These are phyloP conservation scores for Odobenus rosmarus DNA, from an alignment of 2,113 vertebrate genomes.

Conservation along the genomic window DNA sequence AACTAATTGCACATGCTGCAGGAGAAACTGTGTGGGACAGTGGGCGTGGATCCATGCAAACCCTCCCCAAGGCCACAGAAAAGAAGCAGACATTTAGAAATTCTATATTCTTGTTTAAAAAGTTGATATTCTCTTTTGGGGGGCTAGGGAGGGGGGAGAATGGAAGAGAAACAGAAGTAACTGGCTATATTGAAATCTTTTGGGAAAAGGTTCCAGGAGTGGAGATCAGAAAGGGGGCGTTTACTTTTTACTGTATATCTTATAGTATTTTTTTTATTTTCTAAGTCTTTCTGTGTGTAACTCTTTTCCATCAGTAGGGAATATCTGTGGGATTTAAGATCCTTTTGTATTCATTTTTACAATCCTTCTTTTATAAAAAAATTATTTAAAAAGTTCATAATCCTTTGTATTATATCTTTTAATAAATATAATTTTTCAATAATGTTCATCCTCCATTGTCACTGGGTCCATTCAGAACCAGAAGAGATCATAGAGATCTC, in stretches of 20 bases:
- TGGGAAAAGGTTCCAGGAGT: not conserved
- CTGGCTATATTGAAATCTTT: not conserved
- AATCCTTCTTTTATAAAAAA: not conserved
- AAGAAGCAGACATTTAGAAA: not conserved
- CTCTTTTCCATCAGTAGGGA: not conserved
- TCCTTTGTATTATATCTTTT: not conserved
- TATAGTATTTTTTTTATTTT: not conserved
- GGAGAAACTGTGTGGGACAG: not conserved
- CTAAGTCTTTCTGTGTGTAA: not conserved
- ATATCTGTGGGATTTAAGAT: not conserved
- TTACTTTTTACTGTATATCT: not conserved
- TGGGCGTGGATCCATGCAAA: not conserved
- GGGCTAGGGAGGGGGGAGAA: not conserved
- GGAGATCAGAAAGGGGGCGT: not conserved
- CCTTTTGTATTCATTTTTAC: not conserved
- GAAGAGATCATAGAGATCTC: not conserved
- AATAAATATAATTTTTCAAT: not conserved
- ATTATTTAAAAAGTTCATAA: not conserved
- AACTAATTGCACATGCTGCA: not conserved
- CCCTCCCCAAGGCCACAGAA: not conserved
- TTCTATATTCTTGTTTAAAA: not conserved
- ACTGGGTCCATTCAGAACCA: not conserved
- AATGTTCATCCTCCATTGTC: not conserved
- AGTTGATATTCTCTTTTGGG: not conserved
- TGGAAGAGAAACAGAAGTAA: not conserved